These are phyloP conservation scores for Camponotus pennsylvanicus DNA, from an alignment of 1,140 invertebrate genomes.

Conservation along the genomic window DNA sequence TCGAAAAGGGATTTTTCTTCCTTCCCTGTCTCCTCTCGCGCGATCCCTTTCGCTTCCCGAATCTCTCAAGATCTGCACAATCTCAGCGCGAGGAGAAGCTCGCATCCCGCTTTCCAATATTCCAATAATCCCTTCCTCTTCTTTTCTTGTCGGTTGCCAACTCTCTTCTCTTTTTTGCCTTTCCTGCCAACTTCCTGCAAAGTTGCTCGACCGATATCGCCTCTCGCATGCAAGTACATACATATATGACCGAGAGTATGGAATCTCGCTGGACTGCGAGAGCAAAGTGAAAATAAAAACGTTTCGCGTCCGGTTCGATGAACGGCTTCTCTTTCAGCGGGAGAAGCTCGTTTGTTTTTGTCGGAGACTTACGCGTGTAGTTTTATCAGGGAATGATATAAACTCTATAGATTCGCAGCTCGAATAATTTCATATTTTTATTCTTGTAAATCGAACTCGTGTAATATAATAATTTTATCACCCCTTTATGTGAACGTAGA, in stretches of 20 bases:
- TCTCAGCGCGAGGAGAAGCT: not conserved
- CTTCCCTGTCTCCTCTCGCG: not conserved
- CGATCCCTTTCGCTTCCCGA: conserved; percentile 34
- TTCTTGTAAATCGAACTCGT: not conserved
- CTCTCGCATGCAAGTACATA: not conserved
- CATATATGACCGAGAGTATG: not conserved
- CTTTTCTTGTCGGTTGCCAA: not conserved
- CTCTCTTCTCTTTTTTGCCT: not conserved
- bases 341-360: conserved; percentile 3
- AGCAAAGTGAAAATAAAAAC: conserved; percentile 44
- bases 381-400: not conserved
- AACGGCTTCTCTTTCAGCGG: conserved; percentile 4
- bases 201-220: conserved; percentile 51
- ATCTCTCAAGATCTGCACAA: conserved; percentile 12
- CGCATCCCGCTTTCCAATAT: conserved; percentile 25
- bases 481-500: not conserved
- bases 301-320: conserved; percentile 15
- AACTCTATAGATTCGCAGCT: not conserved
- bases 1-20: not conserved
- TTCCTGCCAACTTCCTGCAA: conserved; percentile 29
- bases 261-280: conserved; percentile 22
- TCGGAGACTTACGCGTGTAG: not conserved
- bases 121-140: conserved; percentile 17
- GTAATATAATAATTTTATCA: not conserved
- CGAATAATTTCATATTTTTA: not conserved